Percentiles rank a stretch among this genome's conserved stretches.
These are phyloP conservation scores for Diplodus puntazzo DNA, from an alignment of 2,797 vertebrate species.

Conservation along the genomic window DNA sequence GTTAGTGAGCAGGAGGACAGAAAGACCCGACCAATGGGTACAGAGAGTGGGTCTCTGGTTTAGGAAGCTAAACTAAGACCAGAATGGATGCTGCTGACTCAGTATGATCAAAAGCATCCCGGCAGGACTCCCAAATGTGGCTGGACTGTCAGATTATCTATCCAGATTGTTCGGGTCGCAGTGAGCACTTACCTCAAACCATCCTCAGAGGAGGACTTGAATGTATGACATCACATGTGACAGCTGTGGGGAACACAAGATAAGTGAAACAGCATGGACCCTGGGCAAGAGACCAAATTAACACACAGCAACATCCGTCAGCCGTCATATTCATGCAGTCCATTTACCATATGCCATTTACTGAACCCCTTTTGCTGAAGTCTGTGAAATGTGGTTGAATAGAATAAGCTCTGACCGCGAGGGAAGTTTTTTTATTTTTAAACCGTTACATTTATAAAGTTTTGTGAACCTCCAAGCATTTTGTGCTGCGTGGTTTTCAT, in stretches of 20 bases:
- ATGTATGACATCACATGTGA: neutral
- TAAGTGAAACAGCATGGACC: neutral
- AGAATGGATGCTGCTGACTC: neutral
- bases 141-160: neutral
- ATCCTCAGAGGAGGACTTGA: neutral
- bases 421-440: neutral
- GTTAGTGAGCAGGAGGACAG: neutral
- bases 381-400: neutral
- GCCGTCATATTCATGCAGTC: too few species aligned
- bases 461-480: neutral
- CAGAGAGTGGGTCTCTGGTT: too few species aligned
- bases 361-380: neutral
- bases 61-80: neutral
- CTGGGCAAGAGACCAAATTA: neutral
- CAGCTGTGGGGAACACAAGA: neutral
- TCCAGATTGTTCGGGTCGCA: neutral
- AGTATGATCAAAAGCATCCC: neutral
- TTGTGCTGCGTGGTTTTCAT: neutral
- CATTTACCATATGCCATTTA: too few species aligned
- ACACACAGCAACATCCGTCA: too few species aligned
- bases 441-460: neutral
- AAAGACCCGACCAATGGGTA: neutral
- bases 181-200: neutral
- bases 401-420: neutral
- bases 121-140: neutral